phyloP scores from a whole-genome alignment of 2,888 invertebrate species.

The Conomelus anceps region DNA sequence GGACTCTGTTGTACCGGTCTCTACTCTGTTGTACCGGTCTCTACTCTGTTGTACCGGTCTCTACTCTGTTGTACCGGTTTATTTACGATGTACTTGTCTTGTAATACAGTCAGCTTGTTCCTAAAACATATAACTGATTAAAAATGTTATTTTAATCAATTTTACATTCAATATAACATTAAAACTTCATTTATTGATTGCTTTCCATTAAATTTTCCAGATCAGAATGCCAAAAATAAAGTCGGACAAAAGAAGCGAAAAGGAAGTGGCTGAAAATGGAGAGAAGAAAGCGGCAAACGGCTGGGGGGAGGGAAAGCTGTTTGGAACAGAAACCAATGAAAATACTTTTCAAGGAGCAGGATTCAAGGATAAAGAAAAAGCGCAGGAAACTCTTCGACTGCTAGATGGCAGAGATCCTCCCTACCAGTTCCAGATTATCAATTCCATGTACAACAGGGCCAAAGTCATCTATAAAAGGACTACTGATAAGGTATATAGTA shows the following conservation, averaged over 20 bases:
- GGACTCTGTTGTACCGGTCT: no score
- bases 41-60: no score
- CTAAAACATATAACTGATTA: no score
- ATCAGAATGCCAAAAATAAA: conserved; percentile 1
- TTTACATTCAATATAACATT: no score
- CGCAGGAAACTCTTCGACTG: conserved; percentile 57
- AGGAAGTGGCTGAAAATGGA: neutral
- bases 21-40: no score
- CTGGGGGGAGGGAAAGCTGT: conserved; percentile 30
- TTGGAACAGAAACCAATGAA: conserved; percentile 36
- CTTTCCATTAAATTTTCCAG: neutral
- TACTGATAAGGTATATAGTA: conserved; percentile 50
- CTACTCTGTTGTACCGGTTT: no score
- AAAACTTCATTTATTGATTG: neutral
- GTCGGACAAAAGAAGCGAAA: conserved; percentile 5
- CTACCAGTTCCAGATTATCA: conserved; percentile 56
- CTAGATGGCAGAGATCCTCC: conserved; percentile 68
- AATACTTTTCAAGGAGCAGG: conserved; percentile 65
- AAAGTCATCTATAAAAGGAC: conserved; percentile 51
- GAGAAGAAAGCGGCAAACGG: neutral
- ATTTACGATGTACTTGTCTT: no score
- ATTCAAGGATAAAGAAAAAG: conserved; percentile 71
- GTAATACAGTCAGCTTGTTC: no score
- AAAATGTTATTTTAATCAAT: no score
- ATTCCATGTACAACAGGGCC: conserved; percentile 38